Evolutionary conservation across 2,113 vertebrate genomes (phyloP).

Genomic region (Hemibagrus wyckioides): DNA sequence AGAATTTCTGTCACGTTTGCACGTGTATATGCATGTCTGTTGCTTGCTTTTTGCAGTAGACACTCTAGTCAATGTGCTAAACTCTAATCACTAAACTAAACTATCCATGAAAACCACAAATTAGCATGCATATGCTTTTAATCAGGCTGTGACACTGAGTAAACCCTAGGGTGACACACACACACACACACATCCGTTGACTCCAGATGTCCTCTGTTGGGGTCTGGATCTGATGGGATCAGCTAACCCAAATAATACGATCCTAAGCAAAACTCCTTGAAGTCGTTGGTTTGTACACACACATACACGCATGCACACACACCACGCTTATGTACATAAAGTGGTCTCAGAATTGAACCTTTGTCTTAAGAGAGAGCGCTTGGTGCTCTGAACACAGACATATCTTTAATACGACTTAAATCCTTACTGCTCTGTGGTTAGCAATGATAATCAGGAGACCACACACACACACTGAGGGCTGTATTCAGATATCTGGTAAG

Average conservation of each 20-base stretch:
- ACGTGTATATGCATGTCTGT: neutral
- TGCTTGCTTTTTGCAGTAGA: neutral
- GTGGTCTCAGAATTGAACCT: neutral
- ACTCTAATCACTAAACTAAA: neutral
- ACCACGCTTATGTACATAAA: conserved; percentile 5
- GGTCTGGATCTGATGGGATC: conserved; percentile 15
- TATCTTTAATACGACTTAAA: conserved; percentile 21
- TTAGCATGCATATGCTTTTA: neutral
- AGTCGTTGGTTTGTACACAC: conserved; percentile 6
- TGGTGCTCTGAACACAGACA: conserved; percentile 32
- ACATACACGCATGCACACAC: conserved; percentile 24
- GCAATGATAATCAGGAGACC: conserved; percentile 41
- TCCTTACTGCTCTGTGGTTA: conserved; percentile 33
- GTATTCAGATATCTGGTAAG: conserved; percentile 15
- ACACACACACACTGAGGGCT: conserved; percentile 39
- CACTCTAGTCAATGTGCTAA: neutral
- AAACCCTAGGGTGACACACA: neutral
- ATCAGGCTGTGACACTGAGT: neutral
- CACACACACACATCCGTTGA: conserved; percentile 10
- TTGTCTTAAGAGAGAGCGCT: conserved; percentile 1
- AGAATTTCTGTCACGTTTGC: neutral
- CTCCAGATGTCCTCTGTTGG: conserved; percentile 43
- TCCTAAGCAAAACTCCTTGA: conserved; percentile 14
- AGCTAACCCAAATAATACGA: conserved; percentile 27
- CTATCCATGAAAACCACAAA: neutral